Base-by-base conservation (phyloP, 2,888 invertebrate genomes). In the Alentia gelatinosa region DNA sequence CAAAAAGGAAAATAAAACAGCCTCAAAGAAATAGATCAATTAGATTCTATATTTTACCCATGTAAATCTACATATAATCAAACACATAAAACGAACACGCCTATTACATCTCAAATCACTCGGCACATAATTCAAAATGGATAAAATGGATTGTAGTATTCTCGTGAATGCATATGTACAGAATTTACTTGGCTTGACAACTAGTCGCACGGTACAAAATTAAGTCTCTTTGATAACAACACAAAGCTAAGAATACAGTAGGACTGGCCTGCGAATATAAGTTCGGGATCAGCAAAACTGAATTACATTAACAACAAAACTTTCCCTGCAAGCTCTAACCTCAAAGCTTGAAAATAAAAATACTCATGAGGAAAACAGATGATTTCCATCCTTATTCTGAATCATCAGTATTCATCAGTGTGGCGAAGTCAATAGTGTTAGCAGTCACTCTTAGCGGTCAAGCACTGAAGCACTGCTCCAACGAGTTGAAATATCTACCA, bases 1-100 rank as follows among this genome's bases (percentile, higher is more conserved):
- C 56, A 56, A 56, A n/a, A 56, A 56, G 56, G n/a, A 56, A 56
- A n/a, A 56, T 56, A 56, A 56, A 56, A 56, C n/a, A 56, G n/a
- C 56, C 56, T 68, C 68, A 15, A 68, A 12, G 30, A 68, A 68
- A 68, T 19, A 56, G 56, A n/a, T 56, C 23, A 68, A 30, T 30
- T 68, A 30, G 12, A 26, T 30, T 30, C 68, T 68, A 68, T 30
- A 26, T 68, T 30, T 68, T 68, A 30, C 68, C 23, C 33, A 68
- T 68, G 26, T 30, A 68, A 68, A 68, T 68, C 26, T 68, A 68
- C 12, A 30, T 68, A 68, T 68, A n/a, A 68, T 68, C 30, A 68
- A 68, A 30, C n/a, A 30, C 68, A 3, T 68, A 9, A 30, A 68
- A 12, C n/a, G 12, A 56, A 56, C n/a, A 56, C 56, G n/a, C 19